A percentile compares a stretch with the other conserved stretches of the same genome.
These are phyloP conservation scores for Rhodinocichla rosea DNA, from an alignment of 2,113 vertebrate species.

Conservation along the genomic window DNA sequence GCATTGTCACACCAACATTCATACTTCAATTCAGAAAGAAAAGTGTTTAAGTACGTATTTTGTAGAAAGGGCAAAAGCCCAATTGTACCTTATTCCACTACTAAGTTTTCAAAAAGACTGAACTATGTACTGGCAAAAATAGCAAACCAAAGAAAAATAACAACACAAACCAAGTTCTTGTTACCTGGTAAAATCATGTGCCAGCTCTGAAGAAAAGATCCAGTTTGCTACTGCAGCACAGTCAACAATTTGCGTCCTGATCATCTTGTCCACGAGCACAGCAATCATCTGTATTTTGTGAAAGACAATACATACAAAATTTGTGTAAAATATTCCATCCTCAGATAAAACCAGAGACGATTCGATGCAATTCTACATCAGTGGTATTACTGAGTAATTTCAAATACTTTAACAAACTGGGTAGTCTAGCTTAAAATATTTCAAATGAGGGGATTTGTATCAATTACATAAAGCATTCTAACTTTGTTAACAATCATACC, in stretches of 20 bases:
- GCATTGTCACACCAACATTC: background rate
- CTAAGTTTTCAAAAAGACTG: background rate
- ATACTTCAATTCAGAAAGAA: background rate
- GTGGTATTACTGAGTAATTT: background rate
- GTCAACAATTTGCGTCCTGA: slow-evolving; percentile 96
- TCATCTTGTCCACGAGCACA: slow-evolving; percentile 95
- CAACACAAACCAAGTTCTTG: background rate
- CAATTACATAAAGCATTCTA: background rate
- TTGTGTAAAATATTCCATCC: background rate
- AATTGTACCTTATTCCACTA: background rate
- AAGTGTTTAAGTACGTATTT: rapidly evolving
- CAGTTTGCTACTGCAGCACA: slow-evolving; percentile 98
- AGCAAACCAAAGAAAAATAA: background rate
- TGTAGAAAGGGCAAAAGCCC: background rate
- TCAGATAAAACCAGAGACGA: background rate
- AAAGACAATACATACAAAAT: background rate
- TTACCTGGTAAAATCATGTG: slow-evolving; percentile 96
- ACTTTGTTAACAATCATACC: background rate
- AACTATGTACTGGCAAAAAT: background rate
- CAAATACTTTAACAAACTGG: background rate
- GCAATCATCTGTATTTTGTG: slow-evolving; percentile 85
- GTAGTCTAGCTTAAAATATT: background rate
- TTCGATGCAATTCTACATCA: background rate
- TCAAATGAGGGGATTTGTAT: background rate
- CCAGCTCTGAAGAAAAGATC: slow-evolving; percentile 96